phyloP scores from a whole-genome alignment of 1,140 invertebrate species.

The Batillaria attramentaria region DNA sequence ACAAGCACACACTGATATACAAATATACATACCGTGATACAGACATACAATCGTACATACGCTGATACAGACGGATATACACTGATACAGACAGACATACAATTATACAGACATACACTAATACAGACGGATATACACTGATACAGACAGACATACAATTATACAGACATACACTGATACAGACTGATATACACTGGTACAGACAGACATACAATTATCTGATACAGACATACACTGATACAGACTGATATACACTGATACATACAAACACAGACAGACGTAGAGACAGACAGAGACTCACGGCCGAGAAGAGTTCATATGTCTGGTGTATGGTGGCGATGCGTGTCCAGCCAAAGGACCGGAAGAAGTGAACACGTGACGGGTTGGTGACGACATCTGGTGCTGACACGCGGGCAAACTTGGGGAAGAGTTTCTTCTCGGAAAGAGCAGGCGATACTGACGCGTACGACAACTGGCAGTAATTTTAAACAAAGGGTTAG shows the following conservation, averaged over 20 bases:
- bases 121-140: too few relatives aligned
- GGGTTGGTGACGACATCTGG: constrained; percentile 41
- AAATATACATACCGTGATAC: too few relatives aligned
- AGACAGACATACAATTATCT: too few relatives aligned
- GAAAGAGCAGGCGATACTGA: constrained; percentile 50
- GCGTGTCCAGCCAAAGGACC: constrained; percentile 39
- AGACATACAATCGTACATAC: too few relatives aligned
- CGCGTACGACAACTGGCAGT: constrained; percentile 50
- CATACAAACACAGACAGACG: neutral
- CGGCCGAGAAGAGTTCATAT: constrained; percentile 40
- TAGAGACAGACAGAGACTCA: constrained; percentile 4
- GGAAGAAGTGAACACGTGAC: constrained; percentile 32
- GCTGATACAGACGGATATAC: too few relatives aligned
- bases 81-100: too few relatives aligned
- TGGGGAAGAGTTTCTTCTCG: constrained; percentile 42
- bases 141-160: neutral
- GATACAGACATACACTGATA: too few relatives aligned
- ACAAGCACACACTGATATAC: neutral
- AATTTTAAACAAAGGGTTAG: too few relatives aligned
- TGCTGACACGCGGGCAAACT: constrained; percentile 46
- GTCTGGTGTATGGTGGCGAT: constrained; percentile 44
- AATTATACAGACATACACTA: too few relatives aligned
- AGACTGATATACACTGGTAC: neutral
- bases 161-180: neutral
- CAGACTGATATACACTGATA: too few relatives aligned